Conservation (phyloP, 2,888 invertebrate genomes). For the Caenorhabditis afra region DNA sequence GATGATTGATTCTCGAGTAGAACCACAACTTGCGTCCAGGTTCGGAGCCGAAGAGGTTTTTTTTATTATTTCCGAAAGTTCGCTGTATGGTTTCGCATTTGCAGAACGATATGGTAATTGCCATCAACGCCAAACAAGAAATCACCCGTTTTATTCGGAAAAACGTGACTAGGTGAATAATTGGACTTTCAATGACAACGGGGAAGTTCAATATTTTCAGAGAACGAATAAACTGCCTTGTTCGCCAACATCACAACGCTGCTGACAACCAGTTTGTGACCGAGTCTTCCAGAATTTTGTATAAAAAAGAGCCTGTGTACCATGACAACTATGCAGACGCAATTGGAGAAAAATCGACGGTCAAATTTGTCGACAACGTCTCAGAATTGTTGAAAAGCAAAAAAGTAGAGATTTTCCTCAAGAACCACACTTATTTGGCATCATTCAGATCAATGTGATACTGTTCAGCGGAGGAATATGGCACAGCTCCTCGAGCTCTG, state of each 20-base stretch:
- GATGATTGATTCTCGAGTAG: conserved; percentile 27
- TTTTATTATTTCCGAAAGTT: background rate
- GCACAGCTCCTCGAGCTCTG: conserved; percentile 43
- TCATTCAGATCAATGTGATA: conserved; percentile 43
- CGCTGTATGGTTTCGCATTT: background rate
- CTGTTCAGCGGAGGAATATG: conserved; percentile 50
- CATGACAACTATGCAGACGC: conserved; percentile 12
- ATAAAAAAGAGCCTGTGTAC: background rate
- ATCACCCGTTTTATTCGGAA: conserved; percentile 28
- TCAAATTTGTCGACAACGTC: conserved; percentile 22
- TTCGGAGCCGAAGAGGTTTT: conserved; percentile 36
- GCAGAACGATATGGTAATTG: conserved; percentile 48
- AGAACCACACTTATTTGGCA: background rate
- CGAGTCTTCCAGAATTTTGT: conserved; percentile 29
- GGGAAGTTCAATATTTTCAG: conserved; percentile 24
- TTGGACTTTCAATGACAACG: too few species aligned
- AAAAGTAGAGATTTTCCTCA: conserved; percentile 14
- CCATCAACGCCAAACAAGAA: conserved; percentile 46
- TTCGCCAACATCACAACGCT: conserved; percentile 55
- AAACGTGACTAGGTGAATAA: conserved; percentile 42
- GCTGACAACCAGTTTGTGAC: conserved; percentile 48
- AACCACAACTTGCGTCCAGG: conserved; percentile 33
- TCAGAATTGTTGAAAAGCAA: conserved; percentile 10
- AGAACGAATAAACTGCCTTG: conserved; percentile 43
- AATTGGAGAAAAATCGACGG: conserved; percentile 23